Conservation (phyloP, 2,113 vertebrate genomes). For the Syngnathus scovelli region DNA sequence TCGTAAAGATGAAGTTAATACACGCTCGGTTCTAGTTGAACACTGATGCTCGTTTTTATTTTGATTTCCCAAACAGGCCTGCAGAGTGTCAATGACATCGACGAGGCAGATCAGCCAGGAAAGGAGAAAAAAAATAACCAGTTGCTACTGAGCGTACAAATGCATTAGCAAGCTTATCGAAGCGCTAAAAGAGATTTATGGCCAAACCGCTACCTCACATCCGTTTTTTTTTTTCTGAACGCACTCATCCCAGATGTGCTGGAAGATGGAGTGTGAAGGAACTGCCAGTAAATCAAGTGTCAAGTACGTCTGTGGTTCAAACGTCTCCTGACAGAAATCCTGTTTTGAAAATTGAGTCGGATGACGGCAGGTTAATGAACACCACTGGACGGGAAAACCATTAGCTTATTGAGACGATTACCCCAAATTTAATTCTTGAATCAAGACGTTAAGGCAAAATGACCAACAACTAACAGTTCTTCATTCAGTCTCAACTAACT, state of each 20-base stretch:
- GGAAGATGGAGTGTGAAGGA: neutral
- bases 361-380: neutral
- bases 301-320: neutral
- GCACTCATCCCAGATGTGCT: slow-evolving; percentile 14
- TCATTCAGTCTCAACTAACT: neutral
- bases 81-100: slow-evolving; percentile 2
- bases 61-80: neutral
- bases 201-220: neutral
- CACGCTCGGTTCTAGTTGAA: neutral
- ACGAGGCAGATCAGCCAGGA: neutral
- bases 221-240: neutral
- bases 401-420: neutral
- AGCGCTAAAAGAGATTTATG: slow-evolving; percentile 25
- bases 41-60: neutral
- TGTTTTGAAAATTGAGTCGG: neutral
- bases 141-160: slow-evolving; percentile 13
- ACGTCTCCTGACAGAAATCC: neutral
- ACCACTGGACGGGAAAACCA: no score
- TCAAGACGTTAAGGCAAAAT: neutral
- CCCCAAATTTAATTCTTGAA: neutral
- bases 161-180: slow-evolving; percentile 15
- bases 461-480: neutral
- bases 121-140: slow-evolving; percentile 8
- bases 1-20: neutral
- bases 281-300: slow-evolving; percentile 8